A percentile compares a stretch with the other conserved stretches of the same genome.
These are phyloP conservation scores for Drosophila rellima DNA, from an alignment of 2,888 invertebrate genomes.

Conservation along the genomic window DNA sequence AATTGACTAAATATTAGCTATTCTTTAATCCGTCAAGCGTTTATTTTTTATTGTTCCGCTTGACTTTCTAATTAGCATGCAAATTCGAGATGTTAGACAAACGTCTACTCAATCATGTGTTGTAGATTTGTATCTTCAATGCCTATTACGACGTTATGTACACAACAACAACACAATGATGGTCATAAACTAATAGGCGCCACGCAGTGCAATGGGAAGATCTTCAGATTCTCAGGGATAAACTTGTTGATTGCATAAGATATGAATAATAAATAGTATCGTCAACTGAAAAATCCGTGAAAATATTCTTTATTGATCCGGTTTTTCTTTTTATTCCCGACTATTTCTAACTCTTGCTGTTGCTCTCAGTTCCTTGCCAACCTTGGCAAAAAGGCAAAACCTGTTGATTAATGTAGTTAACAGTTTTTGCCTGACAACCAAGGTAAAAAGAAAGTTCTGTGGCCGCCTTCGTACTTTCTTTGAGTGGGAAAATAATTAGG, in stretches of 20 bases:
- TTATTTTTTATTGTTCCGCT: conserved; percentile 50
- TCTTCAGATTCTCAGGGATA: background rate
- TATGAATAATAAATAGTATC: background rate
- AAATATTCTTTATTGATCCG: no score
- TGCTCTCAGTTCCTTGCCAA: conserved; percentile 4
- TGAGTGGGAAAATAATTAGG: conserved; percentile 58
- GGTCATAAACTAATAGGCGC: conserved; percentile 21
- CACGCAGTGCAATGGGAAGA: conserved; percentile 6
- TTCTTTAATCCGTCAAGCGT: conserved; percentile 22
- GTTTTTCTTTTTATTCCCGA: no score
- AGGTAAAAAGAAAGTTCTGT: conserved; percentile 23
- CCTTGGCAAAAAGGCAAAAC: conserved; percentile 24
- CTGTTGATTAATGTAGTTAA: conserved; percentile 53
- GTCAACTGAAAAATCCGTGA: background rate
- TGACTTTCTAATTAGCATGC: conserved; percentile 56
- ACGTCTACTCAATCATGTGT: conserved; percentile 44
- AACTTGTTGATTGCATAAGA: conserved; percentile 3
- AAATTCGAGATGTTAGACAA: conserved; percentile 46
- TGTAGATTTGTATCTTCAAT: conserved; percentile 38
- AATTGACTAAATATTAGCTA: conserved; percentile 40
- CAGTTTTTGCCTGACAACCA: conserved; percentile 13
- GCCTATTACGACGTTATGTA: conserved; percentile 28
- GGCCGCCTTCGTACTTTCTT: conserved; percentile 18
- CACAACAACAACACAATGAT: conserved; percentile 27
- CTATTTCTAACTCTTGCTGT: background rate